Evolutionary conservation across 2,888 invertebrate species (phyloP).

Genomic region (Lutraria lutraria): DNA sequence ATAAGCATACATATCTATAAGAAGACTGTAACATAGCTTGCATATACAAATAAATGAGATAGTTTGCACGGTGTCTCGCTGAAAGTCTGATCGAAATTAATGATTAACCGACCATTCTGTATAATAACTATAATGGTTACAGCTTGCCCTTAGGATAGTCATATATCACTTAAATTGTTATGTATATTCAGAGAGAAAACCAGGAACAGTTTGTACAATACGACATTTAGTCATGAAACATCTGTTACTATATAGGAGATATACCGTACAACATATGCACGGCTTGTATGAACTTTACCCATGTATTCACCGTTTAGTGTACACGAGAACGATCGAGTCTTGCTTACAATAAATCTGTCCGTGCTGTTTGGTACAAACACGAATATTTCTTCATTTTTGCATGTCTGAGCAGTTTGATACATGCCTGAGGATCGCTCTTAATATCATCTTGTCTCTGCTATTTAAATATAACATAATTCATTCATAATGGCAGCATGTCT

Average conservation of each 20-base stretch:
- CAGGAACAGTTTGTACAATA: not conserved
- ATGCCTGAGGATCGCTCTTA: no score
- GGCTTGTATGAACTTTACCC: not conserved
- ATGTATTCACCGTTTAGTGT: not conserved
- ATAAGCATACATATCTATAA: not conserved
- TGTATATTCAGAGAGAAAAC: not conserved
- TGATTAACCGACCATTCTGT: not conserved
- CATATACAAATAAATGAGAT: not conserved
- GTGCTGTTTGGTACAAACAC: no score
- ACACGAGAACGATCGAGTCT: no score
- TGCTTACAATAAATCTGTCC: no score
- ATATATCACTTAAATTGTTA: slow-evolving; percentile 7
- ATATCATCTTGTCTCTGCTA: no score
- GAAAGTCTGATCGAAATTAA: not conserved
- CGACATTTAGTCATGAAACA: not conserved
- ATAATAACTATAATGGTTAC: not conserved
- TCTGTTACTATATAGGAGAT: not conserved
- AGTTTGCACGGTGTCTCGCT: not conserved
- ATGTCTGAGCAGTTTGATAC: no score
- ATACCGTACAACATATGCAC: not conserved
- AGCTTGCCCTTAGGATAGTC: not conserved
- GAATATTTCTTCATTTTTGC: no score
- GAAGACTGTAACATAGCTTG: not conserved
- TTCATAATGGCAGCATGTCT: no score
- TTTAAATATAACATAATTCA: no score